Evolutionary conservation across 2,797 vertebrate genomes (phyloP).

Genomic region (Babyrousa celebensis): DNA sequence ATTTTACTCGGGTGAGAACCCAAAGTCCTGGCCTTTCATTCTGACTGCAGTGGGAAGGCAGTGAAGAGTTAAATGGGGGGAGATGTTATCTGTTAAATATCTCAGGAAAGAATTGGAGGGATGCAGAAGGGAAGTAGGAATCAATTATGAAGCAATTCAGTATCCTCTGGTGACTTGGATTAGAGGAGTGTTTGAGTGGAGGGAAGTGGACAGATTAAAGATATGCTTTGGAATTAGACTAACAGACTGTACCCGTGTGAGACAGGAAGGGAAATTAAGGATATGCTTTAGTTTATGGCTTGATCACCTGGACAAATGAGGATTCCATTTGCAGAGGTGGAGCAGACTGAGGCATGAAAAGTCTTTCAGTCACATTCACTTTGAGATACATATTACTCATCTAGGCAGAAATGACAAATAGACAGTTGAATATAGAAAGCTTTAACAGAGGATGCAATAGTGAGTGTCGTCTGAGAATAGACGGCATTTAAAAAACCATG

Average conservation of each 20-base stretch:
- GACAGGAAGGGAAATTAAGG: neutral
- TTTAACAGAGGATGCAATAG: constrained; percentile 14
- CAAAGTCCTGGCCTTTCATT: neutral
- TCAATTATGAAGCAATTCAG: neutral
- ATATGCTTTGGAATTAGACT: neutral
- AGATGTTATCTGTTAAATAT: neutral
- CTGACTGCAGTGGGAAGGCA: neutral
- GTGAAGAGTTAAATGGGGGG: neutral
- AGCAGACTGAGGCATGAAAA: neutral
- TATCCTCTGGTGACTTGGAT: neutral
- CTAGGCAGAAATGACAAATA: neutral
- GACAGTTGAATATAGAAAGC: neutral
- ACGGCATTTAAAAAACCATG: constrained; percentile 28
- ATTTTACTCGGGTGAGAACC: neutral
- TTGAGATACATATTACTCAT: neutral
- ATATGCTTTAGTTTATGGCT: neutral
- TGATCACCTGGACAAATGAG: neutral
- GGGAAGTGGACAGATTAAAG: neutral
- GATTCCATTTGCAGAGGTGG: neutral
- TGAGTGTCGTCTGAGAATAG: neutral
- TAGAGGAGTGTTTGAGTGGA: neutral
- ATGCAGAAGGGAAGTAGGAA: neutral
- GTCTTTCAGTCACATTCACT: neutral
- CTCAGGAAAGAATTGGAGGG: neutral
- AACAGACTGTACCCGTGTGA: neutral